phyloP scores from a whole-genome alignment of 2,113 vertebrate genomes.

The Atractosteus spatula region DNA sequence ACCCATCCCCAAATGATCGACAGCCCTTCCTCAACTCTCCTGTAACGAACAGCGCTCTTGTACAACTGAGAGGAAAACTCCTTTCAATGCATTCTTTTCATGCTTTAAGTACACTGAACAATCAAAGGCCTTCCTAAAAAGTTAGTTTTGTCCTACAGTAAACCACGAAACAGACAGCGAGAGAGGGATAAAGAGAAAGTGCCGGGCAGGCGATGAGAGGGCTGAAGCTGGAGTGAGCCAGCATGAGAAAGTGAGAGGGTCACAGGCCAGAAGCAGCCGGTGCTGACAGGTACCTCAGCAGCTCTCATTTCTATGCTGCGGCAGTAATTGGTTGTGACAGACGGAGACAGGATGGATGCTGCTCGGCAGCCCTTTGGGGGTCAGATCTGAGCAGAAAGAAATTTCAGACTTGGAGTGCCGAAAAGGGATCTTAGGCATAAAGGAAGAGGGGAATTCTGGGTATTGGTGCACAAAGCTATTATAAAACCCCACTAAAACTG shows the following conservation, averaged over 20 bases:
- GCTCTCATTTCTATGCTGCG: neutral
- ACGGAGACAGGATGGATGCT: neutral
- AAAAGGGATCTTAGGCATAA: neutral
- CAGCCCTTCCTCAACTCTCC: too few species aligned
- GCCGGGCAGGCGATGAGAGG: constrained; percentile 21
- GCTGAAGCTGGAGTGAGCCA: constrained; percentile 12
- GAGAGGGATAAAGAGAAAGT: constrained; percentile 29
- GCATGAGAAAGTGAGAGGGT: neutral
- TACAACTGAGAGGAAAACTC: too few species aligned
- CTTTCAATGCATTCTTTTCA: too few species aligned
- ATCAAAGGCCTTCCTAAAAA: too few species aligned
- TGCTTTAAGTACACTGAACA: too few species aligned
- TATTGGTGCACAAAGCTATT: too few species aligned
- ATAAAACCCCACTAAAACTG: too few species aligned
- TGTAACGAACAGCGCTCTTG: too few species aligned
- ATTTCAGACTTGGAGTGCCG: neutral
- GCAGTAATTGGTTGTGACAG: constrained; percentile 18
- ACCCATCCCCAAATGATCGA: too few species aligned
- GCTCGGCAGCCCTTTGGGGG: neutral
- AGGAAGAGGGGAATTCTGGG: too few species aligned
- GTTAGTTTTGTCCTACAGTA: too few species aligned
- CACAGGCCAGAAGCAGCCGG: neutral
- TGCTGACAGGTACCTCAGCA: constrained; percentile 10
- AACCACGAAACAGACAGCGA: neutral
- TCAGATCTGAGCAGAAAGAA: constrained; percentile 12